Evolutionary conservation across 2,888 invertebrate species (phyloP), one percentile per base, ranked within the genome.

Genomic region (Tenthredo notha): DNA sequence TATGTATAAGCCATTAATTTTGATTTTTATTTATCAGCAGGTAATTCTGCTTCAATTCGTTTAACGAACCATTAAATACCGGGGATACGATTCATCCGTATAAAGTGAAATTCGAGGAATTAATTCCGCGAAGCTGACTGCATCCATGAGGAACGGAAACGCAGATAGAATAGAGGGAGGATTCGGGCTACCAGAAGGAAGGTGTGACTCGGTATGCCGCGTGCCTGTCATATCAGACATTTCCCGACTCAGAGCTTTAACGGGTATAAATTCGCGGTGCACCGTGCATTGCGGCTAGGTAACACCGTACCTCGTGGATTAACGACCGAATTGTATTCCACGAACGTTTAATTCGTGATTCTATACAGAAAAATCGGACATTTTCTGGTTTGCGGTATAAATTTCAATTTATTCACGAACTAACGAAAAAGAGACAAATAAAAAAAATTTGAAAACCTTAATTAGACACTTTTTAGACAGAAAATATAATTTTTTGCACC

Each of bases 151-250:
- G 29, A 70, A 65, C 83, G 83, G 70, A 83, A 83, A 83, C 67
- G 83, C 67, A n/a, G 65, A 67, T 80, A 61, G 25, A 80, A 80
- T 80, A 37, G 61, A 61, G 58, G 77, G 80, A n/a, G 58, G 25
- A 61, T 61, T 80, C n/a, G 40, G 58, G 61, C n/a, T 25, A 40
- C 2, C 18, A 77, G 61, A 80, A 43, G 67, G 70, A 70, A 83
- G 83, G 83, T 83, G 83, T 83, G 83, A 83, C 83, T 65, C 67
- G 83, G 83, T 83, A 83, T 83, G 65, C 83, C 83, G 83, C 83
- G 83, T 50, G 83, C 83, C 37, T 70, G 83, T 83, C 83, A 83
- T 83, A 67, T 83, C 83, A 67, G 67, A 83, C 83, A 83, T 83
- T 83, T 83, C 67, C 65, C 83, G 47, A 50, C 80, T 65, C 67